Evolutionary conservation across 2,888 invertebrate genomes (phyloP), one percentile per base, ranked within the genome.

Genomic region (Pemphredon lugubris): DNA sequence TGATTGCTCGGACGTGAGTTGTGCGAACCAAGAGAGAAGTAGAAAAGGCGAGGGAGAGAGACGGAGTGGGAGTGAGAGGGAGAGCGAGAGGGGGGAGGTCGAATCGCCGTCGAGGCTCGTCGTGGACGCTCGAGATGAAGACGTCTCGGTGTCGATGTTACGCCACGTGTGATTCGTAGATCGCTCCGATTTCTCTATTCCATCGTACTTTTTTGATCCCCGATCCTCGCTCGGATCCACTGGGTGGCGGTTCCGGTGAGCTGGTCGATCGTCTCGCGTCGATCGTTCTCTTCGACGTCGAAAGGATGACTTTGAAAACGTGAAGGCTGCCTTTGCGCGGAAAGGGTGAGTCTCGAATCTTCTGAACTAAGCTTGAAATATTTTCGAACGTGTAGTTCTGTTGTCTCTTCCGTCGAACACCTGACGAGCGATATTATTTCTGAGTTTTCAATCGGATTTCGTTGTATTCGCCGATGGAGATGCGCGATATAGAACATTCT

Each of bases 1-100:
- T 88, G 88, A 88, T 89, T 87, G 88, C 88, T 71, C 79, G 87
- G 84, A 88, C 89, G 89, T 89, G 89, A 88, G 87, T 80, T 79
- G 81, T 79, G 79, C 77, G 83, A 75, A 58, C 69, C 67, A 40
- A 77, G 69, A 53, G 48, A 61, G 57, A 68, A 34, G 42, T 21
- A 20, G 55, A 68, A 63, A 75, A 67, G 65, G 59, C 59, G 45
- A 18, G 39, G 34, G 30, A 44, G 51, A 44, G 44, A 53, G 55
- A 50, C 13, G 32, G 32, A 40, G 18, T 37, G 51, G 47, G 44
- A 63, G 30, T 32, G 14, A 42, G 45, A 30, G 13, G 6, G 16
- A 40, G 64, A 68, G 51, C 23, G 55, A 44, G 69, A 59, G 47
- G 47, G 23, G 61, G 54, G 26, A 54, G 32, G 26, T 32, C 37